Evolutionary conservation across 1,140 invertebrate species (phyloP).

Genomic region (Forficula auricularia): DNA sequence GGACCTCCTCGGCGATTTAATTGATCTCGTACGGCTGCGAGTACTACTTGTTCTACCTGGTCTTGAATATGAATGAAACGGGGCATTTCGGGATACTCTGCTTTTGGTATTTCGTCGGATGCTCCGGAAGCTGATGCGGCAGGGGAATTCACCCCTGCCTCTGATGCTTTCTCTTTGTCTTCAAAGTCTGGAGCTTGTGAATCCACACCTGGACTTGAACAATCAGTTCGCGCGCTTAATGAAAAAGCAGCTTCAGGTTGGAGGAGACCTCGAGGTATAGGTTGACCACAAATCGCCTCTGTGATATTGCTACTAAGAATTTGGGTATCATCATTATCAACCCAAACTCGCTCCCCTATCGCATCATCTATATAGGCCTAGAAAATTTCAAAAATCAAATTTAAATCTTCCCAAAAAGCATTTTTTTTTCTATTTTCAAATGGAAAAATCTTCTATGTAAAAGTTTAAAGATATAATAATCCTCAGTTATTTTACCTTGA

Average conservation of each 20-base stretch:
- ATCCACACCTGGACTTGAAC: constrained; percentile 8
- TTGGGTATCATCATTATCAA: constrained; percentile 79
- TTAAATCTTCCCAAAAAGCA: too few relatives aligned
- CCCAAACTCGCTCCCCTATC: constrained; percentile 78
- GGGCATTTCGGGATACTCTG: constrained; percentile 11
- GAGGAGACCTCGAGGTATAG: constrained; percentile 40
- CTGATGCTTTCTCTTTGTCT: constrained; percentile 32
- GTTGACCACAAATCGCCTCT: constrained; percentile 70
- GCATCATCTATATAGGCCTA: constrained; percentile 88
- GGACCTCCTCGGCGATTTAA: constrained; percentile 41
- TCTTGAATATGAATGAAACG: constrained; percentile 35
- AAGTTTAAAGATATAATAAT: background rate
- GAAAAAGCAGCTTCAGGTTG: constrained; percentile 36
- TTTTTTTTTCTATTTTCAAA: background rate
- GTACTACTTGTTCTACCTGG: constrained; percentile 59
- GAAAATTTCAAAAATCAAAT: constrained; percentile 18
- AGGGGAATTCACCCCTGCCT: constrained; percentile 4
- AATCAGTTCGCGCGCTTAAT: constrained; percentile 24
- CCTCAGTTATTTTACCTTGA: constrained; percentile 47
- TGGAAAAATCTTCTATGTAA: background rate
- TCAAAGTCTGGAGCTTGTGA: constrained; percentile 27
- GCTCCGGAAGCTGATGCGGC: constrained; percentile 1
- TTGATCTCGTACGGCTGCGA: constrained; percentile 77
- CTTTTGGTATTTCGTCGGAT: constrained; percentile 7
- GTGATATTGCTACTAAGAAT: constrained; percentile 83